phyloP scores from a whole-genome alignment of 1,140 invertebrate species.

The Agrypnia vestita region DNA sequence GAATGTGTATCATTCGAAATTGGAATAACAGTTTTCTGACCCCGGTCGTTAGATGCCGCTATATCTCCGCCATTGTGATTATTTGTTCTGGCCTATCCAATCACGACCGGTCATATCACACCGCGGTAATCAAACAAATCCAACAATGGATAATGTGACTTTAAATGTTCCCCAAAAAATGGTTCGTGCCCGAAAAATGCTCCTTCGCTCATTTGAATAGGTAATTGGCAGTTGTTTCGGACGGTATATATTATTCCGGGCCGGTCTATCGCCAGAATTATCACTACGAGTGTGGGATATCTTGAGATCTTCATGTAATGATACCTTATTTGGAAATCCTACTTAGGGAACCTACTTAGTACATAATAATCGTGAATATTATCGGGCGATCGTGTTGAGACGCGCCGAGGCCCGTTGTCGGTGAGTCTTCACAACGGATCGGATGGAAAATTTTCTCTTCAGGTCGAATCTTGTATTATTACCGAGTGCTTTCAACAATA shows the following conservation, averaged over 20 bases:
- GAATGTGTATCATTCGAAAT: constrained; percentile 19
- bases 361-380: constrained; percentile 32
- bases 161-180: constrained; percentile 28
- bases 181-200: constrained; percentile 22
- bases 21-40: constrained; percentile 32
- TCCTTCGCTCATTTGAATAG: constrained; percentile 33
- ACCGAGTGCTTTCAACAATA: no score
- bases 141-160: constrained; percentile 37
- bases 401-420: no score
- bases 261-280: constrained; percentile 31
- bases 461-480: no score
- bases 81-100: constrained; percentile 37
- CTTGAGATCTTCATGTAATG: constrained; percentile 26
- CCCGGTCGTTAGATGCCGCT: constrained; percentile 21
- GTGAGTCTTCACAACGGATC: no score
- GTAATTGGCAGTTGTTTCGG: constrained; percentile 39
- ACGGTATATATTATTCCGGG: constrained; percentile 10
- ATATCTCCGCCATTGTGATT: constrained; percentile 16
- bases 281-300: constrained; percentile 34
- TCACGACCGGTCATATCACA: constrained; percentile 31
- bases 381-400: constrained; percentile 26
- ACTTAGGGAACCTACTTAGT: constrained; percentile 19
- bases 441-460: no score
- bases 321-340: constrained; percentile 32
- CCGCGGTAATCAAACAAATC: constrained; percentile 33